phyloP scores from a whole-genome alignment of 2,888 invertebrate species.

The Timema podura region DNA sequence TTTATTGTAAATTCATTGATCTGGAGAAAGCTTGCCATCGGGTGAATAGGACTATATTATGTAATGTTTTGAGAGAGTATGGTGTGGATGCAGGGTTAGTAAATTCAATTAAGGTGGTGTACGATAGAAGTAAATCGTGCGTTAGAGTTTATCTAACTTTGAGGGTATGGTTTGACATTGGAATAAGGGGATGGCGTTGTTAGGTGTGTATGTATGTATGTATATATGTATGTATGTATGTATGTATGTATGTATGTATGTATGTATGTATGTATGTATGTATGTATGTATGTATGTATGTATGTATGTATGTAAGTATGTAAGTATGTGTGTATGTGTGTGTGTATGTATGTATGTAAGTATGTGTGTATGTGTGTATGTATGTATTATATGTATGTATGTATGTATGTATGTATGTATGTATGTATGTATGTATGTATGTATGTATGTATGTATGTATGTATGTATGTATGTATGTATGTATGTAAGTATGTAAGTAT shows the following conservation, averaged over 20 bases:
- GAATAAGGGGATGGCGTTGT: neutral
- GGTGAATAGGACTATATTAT: too few species aligned
- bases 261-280: neutral
- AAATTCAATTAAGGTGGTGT: too few species aligned
- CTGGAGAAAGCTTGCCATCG: too few species aligned
- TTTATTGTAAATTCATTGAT: too few species aligned
- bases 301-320: neutral
- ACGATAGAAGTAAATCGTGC: too few species aligned
- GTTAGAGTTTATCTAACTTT: too few species aligned
- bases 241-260: neutral
- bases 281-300: neutral
- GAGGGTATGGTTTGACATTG: too few species aligned
- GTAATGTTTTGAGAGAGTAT: too few species aligned
- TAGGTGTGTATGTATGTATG: neutral
- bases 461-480: too few species aligned
- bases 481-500: too few species aligned
- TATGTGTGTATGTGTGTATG: neutral
- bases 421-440: neutral
- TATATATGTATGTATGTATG: neutral
- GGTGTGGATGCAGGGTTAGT: too few species aligned
- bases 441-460: neutral
- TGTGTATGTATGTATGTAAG: neutral
- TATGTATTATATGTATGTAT: neutral
- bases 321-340: neutral
- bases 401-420: neutral